phyloP scores from a whole-genome alignment of 2,888 invertebrate genomes.

The Silvanus unidentatus region DNA sequence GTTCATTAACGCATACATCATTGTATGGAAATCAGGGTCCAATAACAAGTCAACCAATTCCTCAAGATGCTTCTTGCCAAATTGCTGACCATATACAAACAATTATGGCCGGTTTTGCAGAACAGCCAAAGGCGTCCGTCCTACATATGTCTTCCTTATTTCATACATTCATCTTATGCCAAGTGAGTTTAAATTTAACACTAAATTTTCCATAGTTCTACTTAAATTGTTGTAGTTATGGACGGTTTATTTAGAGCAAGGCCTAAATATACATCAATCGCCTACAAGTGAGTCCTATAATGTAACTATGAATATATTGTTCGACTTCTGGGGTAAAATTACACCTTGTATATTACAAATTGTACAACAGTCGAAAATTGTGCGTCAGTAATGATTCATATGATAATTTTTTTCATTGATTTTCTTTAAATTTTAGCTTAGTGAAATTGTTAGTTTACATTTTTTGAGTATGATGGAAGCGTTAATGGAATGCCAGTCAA shows the following conservation, averaged over 20 bases:
- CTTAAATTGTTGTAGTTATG: conserved; percentile 59
- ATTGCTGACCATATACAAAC: conserved; percentile 97
- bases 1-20: conserved; percentile 85
- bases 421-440: conserved; percentile 58
- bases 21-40: conserved; percentile 53
- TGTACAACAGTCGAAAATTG: conserved; percentile 85
- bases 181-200: conserved; percentile 50
- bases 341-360: conserved; percentile 93
- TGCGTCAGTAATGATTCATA: conserved; percentile 46
- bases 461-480: conserved; percentile 93
- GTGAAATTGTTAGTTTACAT: conserved; percentile 96
- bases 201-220: conserved; percentile 2
- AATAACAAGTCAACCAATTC: conserved; percentile 74
- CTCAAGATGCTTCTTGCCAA: conserved; percentile 92
- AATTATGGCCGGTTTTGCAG: conserved; percentile 94
- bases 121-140: conserved; percentile 86
- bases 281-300: conserved; percentile 68
- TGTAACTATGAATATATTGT: conserved; percentile 72
- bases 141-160: conserved; percentile 94
- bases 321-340: conserved; percentile 98
- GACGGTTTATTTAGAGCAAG: conserved; percentile 96
- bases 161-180: conserved; percentile 95
- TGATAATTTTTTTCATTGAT: not conserved
- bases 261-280: conserved; percentile 56
- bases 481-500: conserved; percentile 89